Percentiles rank a stretch among this genome's conserved stretches.
These are phyloP conservation scores for Aegotheles bennettii DNA, from an alignment of 2,113 vertebrate genomes.

Conservation along the genomic window DNA sequence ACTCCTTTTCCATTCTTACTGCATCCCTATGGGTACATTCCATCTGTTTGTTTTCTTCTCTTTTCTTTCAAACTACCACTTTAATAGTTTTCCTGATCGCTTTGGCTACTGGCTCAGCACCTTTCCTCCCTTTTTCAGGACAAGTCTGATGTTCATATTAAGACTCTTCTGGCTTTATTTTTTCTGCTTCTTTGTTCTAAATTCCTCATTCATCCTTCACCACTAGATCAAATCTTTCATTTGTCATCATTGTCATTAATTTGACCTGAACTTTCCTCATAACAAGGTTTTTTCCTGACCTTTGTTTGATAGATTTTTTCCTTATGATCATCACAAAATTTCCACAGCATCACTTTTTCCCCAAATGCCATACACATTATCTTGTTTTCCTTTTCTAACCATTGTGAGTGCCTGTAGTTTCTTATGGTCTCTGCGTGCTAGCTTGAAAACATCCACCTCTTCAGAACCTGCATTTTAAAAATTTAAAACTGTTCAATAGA, in stretches of 20 bases:
- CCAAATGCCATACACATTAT: neutral
- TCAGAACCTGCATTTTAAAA: neutral
- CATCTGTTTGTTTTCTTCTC: neutral
- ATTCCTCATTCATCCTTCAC: neutral
- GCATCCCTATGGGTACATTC: neutral
- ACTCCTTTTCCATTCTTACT: neutral
- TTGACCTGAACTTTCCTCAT: constrained; percentile 23
- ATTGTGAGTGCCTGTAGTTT: neutral
- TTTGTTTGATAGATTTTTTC: constrained; percentile 33
- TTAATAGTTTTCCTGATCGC: neutral
- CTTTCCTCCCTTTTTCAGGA: neutral
- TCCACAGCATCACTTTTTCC: neutral
- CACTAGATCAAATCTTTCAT: neutral
- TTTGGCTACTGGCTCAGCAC: neutral
- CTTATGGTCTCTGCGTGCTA: neutral
- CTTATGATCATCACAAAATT: neutral
- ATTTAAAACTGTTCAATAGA: neutral
- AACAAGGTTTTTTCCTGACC: neutral
- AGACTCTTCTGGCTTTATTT: neutral
- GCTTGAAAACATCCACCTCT: neutral
- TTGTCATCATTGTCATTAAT: neutral
- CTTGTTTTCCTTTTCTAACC: neutral
- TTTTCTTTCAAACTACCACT: neutral
- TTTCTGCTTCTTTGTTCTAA: neutral
- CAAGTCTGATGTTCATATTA: neutral